phyloP scores from a whole-genome alignment of 1,140 invertebrate species.

The Idris sp. region DNA sequence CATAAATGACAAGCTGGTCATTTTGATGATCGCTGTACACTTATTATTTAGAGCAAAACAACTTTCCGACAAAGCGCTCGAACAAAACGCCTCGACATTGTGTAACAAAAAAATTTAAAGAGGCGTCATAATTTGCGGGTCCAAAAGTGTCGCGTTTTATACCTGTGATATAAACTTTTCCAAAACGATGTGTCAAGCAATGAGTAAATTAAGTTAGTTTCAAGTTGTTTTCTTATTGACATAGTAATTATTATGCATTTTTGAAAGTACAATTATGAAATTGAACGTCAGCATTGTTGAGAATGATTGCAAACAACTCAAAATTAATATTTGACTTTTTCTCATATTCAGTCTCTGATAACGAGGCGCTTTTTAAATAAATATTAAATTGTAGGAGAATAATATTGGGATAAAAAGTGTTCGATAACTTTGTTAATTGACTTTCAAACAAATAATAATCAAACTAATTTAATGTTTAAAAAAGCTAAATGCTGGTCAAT shows the following conservation, averaged over 20 bases:
- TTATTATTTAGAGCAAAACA: conserved; percentile 8
- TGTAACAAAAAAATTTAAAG: conserved; percentile 6
- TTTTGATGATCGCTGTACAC: conserved; percentile 20
- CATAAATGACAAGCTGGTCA: conserved; percentile 31
- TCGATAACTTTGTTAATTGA: too few species aligned
- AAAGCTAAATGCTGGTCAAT: too few species aligned
- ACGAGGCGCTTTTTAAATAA: too few species aligned
- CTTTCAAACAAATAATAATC: too few species aligned
- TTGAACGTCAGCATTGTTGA: conserved; percentile 5
- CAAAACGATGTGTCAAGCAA: conserved; percentile 1
- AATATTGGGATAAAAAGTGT: too few species aligned
- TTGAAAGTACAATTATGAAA: conserved; percentile 7
- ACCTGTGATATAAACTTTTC: conserved; percentile 1
- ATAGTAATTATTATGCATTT: conserved; percentile 10
- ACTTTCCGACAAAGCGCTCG: conserved; percentile 7
- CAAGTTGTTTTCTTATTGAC: conserved; percentile 18
- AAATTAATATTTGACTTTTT: background rate
- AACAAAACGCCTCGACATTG: conserved; percentile 2
- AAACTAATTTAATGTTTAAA: too few species aligned
- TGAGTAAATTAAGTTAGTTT: conserved; percentile 10
- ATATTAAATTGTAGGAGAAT: too few species aligned
- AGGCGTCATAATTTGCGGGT: conserved; percentile 15
- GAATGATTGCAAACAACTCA: background rate
- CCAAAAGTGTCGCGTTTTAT: conserved; percentile 8
- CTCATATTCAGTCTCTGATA: background rate